Evolutionary conservation across 1,140 invertebrate species (phyloP), one percentile per base, ranked within the genome.

Genomic region (Palaemon carinicauda): DNA sequence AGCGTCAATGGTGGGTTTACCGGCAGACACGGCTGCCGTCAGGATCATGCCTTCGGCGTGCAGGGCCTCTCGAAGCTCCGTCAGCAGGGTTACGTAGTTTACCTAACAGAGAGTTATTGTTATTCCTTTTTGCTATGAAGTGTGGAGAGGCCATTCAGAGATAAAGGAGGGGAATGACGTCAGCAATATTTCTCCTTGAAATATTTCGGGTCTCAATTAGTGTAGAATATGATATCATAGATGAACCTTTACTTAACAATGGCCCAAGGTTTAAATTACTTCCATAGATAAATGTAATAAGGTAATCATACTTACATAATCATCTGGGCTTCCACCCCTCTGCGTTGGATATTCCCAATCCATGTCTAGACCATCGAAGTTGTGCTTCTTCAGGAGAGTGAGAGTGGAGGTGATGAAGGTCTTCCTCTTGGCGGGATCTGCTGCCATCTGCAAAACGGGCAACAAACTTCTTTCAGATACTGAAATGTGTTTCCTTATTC

Each of bases 21-120:
- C 93, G 5, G 93, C 92, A 5, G 94, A 92, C 21, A 94, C 93
- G 19, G 94, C 93, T 10, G 93, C 91, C 0, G 93, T 92, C 7
- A 94, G 89, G 0, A 96, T 91, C 51, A 88, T 77, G 0, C 73
- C 73, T 27, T 83, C 52, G 24, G 71, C 53, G 51, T 41, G 29
- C 27, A 83, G 71, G 0, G 33, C 52, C 29, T 83, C 82, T 27
- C 21, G 33, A 15, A 83, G 53, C 14, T 83, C 82, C 12, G 10
- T 14, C 31, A 83, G 53, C 9, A 83, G 71, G 14, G 60, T n/a
- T 3, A 71, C 53, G 73, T 52, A 83, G 69, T 83, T 83, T 0
- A 5, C 73, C 82, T 83, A 53, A 1, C 10, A 15, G 17, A 60
- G 15, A 15, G 19, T 27, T 3, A 1, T n/a, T n/a, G n/a, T n/a